phyloP scores from a whole-genome alignment of 2,113 vertebrate genomes.

The Eurypyga helias region DNA sequence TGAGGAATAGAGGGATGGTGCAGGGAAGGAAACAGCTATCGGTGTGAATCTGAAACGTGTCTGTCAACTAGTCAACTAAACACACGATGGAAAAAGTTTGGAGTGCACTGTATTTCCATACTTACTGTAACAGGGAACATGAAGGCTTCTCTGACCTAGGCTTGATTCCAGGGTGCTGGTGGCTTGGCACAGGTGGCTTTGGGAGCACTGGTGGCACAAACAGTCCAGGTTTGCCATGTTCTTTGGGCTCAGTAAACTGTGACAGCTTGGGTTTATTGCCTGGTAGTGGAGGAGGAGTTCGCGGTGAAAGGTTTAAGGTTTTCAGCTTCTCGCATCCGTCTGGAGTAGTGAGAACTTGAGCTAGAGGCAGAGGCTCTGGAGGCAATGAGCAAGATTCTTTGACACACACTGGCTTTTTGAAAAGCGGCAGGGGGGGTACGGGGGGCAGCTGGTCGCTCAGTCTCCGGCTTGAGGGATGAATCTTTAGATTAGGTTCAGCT shows the following conservation, averaged over 20 bases:
- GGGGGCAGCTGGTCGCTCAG: constrained; percentile 19
- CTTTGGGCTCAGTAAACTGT: constrained; percentile 33
- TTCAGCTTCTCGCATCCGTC: constrained; percentile 72
- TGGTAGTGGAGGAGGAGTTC: constrained; percentile 68
- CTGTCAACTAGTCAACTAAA: neutral
- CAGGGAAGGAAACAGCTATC: neutral
- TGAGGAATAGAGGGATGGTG: neutral
- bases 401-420: constrained; percentile 43
- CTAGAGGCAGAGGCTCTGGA: constrained; percentile 6
- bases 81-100: neutral
- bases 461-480: neutral
- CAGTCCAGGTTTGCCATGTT: constrained; percentile 41
- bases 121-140: constrained; percentile 77
- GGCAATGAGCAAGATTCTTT: neutral
- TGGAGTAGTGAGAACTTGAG: neutral
- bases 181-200: constrained; percentile 65
- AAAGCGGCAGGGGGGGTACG: constrained; percentile 5
- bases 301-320: constrained; percentile 60
- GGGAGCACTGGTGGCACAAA: constrained; percentile 47
- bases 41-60: neutral
- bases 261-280: constrained; percentile 60
- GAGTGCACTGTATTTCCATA: neutral
- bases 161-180: constrained; percentile 56
- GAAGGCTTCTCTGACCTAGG: constrained; percentile 52
- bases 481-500: constrained; percentile 10